These are phyloP conservation scores for Whitmania pigra DNA, from an alignment of 1,140 invertebrate genomes.

Conservation along the genomic window DNA sequence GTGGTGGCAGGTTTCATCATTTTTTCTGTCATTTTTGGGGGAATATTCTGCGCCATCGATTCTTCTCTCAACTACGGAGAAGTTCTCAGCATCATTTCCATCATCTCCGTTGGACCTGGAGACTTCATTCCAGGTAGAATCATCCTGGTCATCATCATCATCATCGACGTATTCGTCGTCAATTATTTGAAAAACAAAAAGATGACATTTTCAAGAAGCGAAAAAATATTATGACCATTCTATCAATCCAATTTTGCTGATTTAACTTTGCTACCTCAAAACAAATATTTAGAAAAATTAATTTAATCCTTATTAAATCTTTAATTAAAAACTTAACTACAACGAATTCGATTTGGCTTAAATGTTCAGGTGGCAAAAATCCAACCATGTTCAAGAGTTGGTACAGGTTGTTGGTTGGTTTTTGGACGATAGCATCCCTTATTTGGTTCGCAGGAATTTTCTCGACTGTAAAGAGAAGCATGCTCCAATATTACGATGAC, in stretches of 20 bases:
- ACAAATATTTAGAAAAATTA: too few relatives aligned
- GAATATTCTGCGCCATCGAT: constrained; percentile 7
- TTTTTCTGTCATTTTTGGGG: constrained; percentile 5
- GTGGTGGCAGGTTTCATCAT: constrained; percentile 1
- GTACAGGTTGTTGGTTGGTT: constrained; percentile 5
- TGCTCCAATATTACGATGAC: not conserved
- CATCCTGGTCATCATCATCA: too few relatives aligned
- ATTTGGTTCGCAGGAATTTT: constrained; percentile 7
- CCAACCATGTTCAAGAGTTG: constrained; percentile 6
- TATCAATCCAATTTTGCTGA: too few relatives aligned
- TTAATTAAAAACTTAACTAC: too few relatives aligned
- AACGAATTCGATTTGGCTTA: too few relatives aligned
- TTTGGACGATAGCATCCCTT: not conserved
- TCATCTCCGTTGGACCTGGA: constrained; percentile 7
- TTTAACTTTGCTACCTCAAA: too few relatives aligned
- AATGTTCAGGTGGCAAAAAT: not conserved
- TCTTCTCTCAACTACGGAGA: not conserved
- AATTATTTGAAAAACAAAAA: too few relatives aligned
- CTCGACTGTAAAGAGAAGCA: not conserved
- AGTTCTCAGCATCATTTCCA: constrained; percentile 4
- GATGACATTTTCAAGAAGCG: too few relatives aligned
- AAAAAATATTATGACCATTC: too few relatives aligned
- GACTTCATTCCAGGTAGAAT: constrained; percentile 1
- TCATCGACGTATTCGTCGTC: too few relatives aligned
- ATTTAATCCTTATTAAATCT: too few relatives aligned